phyloP scores from a whole-genome alignment of 2,797 vertebrate species.

The Dallia pectoralis region DNA sequence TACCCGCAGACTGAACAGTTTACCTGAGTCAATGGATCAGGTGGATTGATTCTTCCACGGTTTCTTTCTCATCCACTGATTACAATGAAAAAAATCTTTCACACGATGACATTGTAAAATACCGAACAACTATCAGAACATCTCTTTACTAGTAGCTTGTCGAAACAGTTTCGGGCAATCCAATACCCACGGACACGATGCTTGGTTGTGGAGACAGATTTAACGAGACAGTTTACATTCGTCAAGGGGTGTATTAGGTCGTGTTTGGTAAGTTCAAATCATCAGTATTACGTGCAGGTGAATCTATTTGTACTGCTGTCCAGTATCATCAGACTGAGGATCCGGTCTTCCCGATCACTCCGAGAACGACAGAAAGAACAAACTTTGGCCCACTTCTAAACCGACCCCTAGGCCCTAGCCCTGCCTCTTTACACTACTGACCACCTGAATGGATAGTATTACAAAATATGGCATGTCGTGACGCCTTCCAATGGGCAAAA shows the following conservation, averaged over 20 bases:
- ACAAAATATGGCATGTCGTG: not conserved
- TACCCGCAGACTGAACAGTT: constrained; percentile 36
- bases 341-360: constrained; percentile 31
- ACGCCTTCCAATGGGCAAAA: not conserved
- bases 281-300: constrained; percentile 10
- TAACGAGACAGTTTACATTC: not conserved
- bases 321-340: constrained; percentile 13
- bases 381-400: constrained; percentile 19
- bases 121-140: constrained; percentile 43
- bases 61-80: constrained; percentile 14
- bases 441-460: not conserved
- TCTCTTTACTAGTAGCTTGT: not conserved
- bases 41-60: not conserved
- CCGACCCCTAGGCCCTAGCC: not conserved
- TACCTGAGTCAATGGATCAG: constrained; percentile 34
- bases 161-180: not conserved
- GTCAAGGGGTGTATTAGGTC: not conserved
- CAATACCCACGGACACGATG: not conserved
- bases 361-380: constrained; percentile 33
- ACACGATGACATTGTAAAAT: constrained; percentile 28
- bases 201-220: not conserved
- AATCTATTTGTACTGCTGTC: constrained; percentile 13
- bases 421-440: constrained; percentile 4
- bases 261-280: not conserved
- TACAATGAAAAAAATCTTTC: constrained; percentile 17